Evolutionary conservation across 2,797 vertebrate species (phyloP), one percentile per base, ranked within the genome.

Genomic region (Rhabdomys pumilio): DNA sequence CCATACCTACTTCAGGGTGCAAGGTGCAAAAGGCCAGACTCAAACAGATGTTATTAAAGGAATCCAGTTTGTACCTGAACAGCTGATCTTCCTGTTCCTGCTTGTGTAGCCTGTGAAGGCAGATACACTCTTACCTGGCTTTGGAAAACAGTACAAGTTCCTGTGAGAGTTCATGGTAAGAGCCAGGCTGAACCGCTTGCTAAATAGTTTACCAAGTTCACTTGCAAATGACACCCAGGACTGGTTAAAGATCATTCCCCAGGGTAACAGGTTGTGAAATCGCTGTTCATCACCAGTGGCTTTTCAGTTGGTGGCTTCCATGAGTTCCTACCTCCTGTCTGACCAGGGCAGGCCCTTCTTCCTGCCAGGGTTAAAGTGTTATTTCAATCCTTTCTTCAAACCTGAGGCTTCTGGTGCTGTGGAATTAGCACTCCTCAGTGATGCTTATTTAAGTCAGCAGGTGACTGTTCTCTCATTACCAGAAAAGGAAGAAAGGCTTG

Each of bases 191-290:
- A 47, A 89, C 83, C 14, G 29, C n/a, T 4, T 85, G 1, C 14
- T 10, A 15, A 61, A 63, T 76, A 84, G 84, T 41, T 1, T 87
- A 11, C 96, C 94, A 8, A 38, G 65, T 61, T 90, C 85, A 41
- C 81, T 75, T 76, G 55, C 34, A 87, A 72, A 81, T 96, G 83
- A 12, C 97, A 95, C 97, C 96, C 92, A 91, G 97, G 93, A 75
- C 94, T 84, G 84, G 89, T n/a, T 79, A 13, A 41, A 55, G 85
- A 13, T 14, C 44, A 12, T 86, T 95, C 55, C 61, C 0, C 0
- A 90, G 17, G 75, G 0, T 12, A 44, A 44, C 29, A 87, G 95
- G 96, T 84, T 84, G 89, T 97, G 96, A 86, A 31, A 0, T 13
- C 0, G 34, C 67, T 5, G 89, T 93, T 96, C 76, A 65, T 93